Conservation (phyloP, 2,797 vertebrate species). For the Sandelia bainsii region DNA sequence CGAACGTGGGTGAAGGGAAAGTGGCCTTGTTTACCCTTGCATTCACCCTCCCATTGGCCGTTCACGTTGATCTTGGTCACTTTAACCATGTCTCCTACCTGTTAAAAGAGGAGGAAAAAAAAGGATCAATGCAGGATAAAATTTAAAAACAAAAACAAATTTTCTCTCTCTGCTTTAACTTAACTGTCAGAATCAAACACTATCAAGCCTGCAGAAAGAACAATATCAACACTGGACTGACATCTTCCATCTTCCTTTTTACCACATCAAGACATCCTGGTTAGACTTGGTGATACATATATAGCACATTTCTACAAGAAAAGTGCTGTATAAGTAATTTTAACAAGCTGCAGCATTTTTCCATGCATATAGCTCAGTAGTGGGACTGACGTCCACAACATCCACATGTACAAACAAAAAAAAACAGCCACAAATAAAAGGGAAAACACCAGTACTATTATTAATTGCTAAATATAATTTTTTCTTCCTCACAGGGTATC, state of each 20-base stretch:
- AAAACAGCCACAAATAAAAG: neutral
- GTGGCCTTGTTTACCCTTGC: constrained; percentile 94
- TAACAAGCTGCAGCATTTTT: too few relatives aligned
- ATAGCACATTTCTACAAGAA: too few relatives aligned
- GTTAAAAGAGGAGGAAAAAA: neutral
- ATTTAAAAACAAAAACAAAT: neutral
- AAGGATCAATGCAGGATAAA: neutral
- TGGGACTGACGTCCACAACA: neutral
- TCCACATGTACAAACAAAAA: neutral
- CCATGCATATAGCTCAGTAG: too few relatives aligned
- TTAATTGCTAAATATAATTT: too few relatives aligned
- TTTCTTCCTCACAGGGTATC: too few relatives aligned
- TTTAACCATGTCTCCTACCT: constrained; percentile 97
- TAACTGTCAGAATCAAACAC: neutral
- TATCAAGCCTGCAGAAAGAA: neutral
- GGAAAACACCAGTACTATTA: neutral
- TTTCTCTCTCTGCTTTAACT: neutral
- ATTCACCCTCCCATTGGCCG: constrained; percentile 99
- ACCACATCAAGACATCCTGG: neutral
- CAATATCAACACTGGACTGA: constrained; percentile 28
- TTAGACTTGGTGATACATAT: neutral
- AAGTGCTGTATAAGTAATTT: too few relatives aligned
- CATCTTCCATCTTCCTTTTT: constrained; percentile 35
- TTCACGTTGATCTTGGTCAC: constrained; percentile 99
- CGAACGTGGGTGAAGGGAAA: constrained; percentile 98